Evolutionary conservation across 53 echinoderm and acorn worm species (phyloP).

Genomic region (Pentamera pediparva): DNA sequence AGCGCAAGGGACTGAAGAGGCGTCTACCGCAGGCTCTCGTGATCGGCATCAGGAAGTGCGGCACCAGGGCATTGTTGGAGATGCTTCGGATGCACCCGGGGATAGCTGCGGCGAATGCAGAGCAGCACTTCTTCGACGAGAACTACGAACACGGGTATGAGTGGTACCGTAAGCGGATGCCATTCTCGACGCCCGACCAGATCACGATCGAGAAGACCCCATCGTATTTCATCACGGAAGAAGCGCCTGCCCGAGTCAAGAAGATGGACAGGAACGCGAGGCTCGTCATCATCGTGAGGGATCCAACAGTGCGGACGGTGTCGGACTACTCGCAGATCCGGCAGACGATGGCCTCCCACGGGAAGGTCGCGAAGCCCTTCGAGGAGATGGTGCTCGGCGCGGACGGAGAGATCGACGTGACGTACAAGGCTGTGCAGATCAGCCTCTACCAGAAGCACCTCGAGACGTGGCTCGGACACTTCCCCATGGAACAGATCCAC

Average conservation of each 20-base stretch:
- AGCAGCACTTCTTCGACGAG: slow-evolving; percentile 89
- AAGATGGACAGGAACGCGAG: slow-evolving; percentile 61
- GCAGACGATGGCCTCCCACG: slow-evolving; percentile 30
- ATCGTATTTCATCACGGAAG: slow-evolving; percentile 66
- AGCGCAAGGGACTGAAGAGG: slow-evolving; percentile 29
- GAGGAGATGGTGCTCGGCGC: slow-evolving; percentile 54
- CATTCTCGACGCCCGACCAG: slow-evolving; percentile 68
- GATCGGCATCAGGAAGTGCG: slow-evolving; percentile 88
- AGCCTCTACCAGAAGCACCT: slow-evolving; percentile 71
- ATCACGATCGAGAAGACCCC: slow-evolving; percentile 91
- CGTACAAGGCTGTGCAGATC: slow-evolving; percentile 69
- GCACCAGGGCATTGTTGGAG: slow-evolving; percentile 86
- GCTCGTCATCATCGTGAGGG: slow-evolving; percentile 75
- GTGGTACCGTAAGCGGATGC: slow-evolving; percentile 86
- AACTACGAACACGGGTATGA: slow-evolving; percentile 61
- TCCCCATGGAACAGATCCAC: slow-evolving; percentile 61
- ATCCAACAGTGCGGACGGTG: slow-evolving; percentile 70
- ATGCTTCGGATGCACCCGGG: slow-evolving; percentile 81
- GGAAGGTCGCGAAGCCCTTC: slow-evolving; percentile 4
- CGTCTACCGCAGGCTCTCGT: slow-evolving; percentile 79
- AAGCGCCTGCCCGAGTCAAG: slow-evolving; percentile 57
- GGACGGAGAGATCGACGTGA: slow-evolving; percentile 47
- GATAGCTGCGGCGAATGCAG: slow-evolving; percentile 66
- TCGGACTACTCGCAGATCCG: slow-evolving; percentile 81
- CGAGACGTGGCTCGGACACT: slow-evolving; percentile 57